phyloP scores from a whole-genome alignment of 2,888 invertebrate species.

The Exephanes ischioxanthus region DNA sequence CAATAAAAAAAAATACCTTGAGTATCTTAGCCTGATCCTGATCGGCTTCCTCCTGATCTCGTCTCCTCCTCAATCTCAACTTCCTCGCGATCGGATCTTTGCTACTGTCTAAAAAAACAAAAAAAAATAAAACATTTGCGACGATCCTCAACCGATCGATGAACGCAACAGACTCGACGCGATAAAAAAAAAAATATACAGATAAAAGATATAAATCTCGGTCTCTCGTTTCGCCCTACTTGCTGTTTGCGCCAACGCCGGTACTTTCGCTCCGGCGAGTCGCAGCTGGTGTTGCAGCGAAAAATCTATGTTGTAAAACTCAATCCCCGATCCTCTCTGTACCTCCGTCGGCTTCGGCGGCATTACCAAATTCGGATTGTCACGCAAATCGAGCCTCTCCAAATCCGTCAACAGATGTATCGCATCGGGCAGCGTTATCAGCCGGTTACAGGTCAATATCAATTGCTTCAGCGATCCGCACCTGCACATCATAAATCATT shows the following conservation, averaged over 20 bases:
- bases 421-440: conserved; percentile 98
- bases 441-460: conserved; percentile 95
- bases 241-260: conserved; percentile 89
- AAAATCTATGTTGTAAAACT: conserved; percentile 99
- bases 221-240: conserved; percentile 85
- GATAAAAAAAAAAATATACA: background rate
- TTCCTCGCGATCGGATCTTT: conserved; percentile 98
- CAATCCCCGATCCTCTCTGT: conserved; percentile 92
- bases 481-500: conserved; percentile 84
- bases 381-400: conserved; percentile 94
- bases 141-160: background rate
- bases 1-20: conserved; percentile 85
- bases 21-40: conserved; percentile 95
- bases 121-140: conserved; percentile 20
- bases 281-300: conserved; percentile 97
- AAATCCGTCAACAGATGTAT: conserved; percentile 97
- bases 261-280: conserved; percentile 95
- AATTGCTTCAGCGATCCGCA: conserved; percentile 97
- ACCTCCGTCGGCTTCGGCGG: conserved; percentile 97
- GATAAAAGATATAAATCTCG: background rate
- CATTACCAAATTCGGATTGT: conserved; percentile 98
- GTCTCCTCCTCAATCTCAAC: conserved; percentile 93
- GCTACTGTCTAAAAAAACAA: conserved; percentile 86
- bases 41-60: conserved; percentile 93
- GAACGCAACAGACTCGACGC: background rate